Evolutionary conservation across 2,113 vertebrate genomes (phyloP).

Genomic region (Glaucomys volans): DNA sequence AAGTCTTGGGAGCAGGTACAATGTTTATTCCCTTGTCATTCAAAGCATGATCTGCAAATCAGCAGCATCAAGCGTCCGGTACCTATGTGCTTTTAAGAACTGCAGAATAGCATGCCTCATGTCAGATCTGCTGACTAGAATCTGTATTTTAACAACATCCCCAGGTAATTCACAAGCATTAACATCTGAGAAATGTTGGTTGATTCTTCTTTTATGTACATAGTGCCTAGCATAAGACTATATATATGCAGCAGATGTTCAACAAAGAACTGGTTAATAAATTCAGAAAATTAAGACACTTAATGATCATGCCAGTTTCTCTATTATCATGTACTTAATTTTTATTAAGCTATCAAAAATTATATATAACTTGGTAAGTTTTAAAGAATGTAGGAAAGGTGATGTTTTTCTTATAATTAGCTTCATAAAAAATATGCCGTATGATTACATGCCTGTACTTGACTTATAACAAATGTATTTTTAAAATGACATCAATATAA

Average conservation of each 20-base stretch:
- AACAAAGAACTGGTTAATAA: constrained; percentile 49
- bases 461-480: not conserved
- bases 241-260: not conserved
- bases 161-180: not conserved
- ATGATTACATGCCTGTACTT: not conserved
- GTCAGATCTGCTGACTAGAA: not conserved
- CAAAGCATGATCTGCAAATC: not conserved
- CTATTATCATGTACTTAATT: constrained; percentile 49
- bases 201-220: constrained; percentile 48
- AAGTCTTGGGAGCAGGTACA: not conserved
- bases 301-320: constrained; percentile 19
- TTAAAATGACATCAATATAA: constrained; percentile 44
- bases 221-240: constrained; percentile 7
- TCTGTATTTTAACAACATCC: constrained; percentile 30
- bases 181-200: not conserved
- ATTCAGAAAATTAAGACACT: constrained; percentile 57
- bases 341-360: constrained; percentile 62
- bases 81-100: not conserved
- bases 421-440: constrained; percentile 8
- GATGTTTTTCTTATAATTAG: not conserved
- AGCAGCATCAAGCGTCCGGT: not conserved
- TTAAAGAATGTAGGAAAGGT: constrained; percentile 55
- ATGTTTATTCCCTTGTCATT: constrained; percentile 32
- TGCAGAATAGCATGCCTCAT: not conserved
- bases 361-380: constrained; percentile 15